phyloP scores from a whole-genome alignment of 2,888 invertebrate genomes.

The Mesoligia furuncula region DNA sequence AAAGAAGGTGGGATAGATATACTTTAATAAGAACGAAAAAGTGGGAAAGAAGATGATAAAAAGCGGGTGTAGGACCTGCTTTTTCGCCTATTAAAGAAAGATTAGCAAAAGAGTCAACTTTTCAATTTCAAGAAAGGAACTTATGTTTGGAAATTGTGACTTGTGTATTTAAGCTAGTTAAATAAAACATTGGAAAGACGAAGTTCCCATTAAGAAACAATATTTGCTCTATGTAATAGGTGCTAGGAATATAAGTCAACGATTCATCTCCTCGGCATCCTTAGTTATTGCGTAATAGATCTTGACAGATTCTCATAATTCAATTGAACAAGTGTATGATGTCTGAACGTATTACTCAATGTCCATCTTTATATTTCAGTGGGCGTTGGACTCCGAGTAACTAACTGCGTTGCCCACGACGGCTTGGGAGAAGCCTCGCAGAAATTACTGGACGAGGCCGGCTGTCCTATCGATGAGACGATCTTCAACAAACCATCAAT shows the following conservation, averaged over 20 bases:
- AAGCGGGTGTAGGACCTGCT: too few relatives aligned
- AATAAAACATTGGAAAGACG: not conserved
- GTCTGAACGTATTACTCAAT: constrained; percentile 40
- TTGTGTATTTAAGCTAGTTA: not conserved
- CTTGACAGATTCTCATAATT: constrained; percentile 32
- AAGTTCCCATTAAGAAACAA: not conserved
- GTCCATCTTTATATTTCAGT: constrained; percentile 82
- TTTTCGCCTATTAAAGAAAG: too few relatives aligned
- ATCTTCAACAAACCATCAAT: constrained; percentile 90
- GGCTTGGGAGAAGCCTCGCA: constrained; percentile 94
- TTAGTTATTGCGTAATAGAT: constrained; percentile 18
- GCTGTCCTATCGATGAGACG: constrained; percentile 93
- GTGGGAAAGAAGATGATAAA: not conserved
- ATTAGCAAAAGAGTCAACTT: too few relatives aligned
- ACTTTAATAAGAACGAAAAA: too few relatives aligned
- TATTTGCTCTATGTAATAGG: not conserved
- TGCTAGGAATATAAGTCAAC: constrained; percentile 20
- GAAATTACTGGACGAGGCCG: constrained; percentile 93
- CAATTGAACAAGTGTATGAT: constrained; percentile 33
- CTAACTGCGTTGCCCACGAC: constrained; percentile 95
- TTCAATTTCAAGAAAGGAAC: not conserved
- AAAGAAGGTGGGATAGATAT: too few relatives aligned
- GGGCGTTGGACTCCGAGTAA: constrained; percentile 93
- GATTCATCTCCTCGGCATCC: constrained; percentile 13
- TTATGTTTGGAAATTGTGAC: not conserved